phyloP scores from a whole-genome alignment of 2,113 vertebrate species.

The Rhynchomys soricoides region DNA sequence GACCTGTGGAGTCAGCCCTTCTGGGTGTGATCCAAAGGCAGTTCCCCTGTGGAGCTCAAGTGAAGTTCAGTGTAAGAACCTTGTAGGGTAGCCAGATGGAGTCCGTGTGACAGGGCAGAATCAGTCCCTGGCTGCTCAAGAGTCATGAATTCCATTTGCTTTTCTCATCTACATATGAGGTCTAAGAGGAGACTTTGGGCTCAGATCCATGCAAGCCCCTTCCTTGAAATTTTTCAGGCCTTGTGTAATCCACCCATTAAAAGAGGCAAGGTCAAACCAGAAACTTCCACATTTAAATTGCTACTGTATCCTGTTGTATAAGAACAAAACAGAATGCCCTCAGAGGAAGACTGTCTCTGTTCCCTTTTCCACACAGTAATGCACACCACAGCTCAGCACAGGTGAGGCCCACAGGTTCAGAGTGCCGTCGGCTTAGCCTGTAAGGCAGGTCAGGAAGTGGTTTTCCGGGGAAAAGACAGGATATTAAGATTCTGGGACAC shows the following conservation, averaged over 20 bases:
- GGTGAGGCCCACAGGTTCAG: rapidly evolving
- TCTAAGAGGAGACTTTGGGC: neutral
- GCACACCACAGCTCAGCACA: neutral
- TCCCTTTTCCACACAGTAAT: neutral
- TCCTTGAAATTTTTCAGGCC: neutral
- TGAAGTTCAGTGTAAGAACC: neutral
- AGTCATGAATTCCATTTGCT: neutral
- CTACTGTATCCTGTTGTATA: neutral
- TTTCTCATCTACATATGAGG: neutral
- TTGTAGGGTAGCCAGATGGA: neutral
- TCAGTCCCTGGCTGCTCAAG: rapidly evolving
- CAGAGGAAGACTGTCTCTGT: neutral
- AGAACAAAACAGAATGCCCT: neutral
- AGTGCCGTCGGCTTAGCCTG: neutral
- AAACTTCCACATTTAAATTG: neutral
- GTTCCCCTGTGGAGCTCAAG: neutral
- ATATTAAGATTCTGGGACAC: neutral
- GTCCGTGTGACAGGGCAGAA: neutral
- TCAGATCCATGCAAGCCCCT: neutral
- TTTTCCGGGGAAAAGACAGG: neutral
- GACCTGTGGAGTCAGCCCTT: neutral
- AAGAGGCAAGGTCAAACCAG: neutral
- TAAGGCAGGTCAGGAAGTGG: neutral
- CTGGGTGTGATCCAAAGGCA: neutral
- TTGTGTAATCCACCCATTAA: neutral